Conservation (phyloP, 2,113 vertebrate species). For the Panurus biarmicus region DNA sequence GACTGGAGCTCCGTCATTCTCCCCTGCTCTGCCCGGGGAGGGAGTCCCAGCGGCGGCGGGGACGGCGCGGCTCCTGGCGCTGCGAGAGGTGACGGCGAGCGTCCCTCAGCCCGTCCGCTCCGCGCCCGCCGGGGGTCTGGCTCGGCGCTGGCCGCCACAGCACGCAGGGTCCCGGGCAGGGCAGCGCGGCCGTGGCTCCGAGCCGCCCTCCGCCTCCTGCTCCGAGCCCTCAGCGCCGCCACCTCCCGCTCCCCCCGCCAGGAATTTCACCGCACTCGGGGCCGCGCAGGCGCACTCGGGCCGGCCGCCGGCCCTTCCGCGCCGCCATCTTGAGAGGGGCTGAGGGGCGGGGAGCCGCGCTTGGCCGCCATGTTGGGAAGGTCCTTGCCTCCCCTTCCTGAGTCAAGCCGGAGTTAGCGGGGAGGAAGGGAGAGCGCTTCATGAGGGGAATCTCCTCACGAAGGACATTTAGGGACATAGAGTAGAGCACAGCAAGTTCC, state of each 20-base stretch:
- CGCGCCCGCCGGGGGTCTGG: not conserved
- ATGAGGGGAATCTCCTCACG: not conserved
- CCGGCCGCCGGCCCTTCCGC: not conserved
- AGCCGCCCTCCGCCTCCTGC: not conserved
- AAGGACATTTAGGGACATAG: too few species aligned
- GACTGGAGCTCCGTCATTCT: constrained; percentile 96
- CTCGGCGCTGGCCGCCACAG: constrained; percentile 9
- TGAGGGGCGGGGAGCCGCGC: not conserved
- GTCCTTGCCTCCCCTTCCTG: not conserved
- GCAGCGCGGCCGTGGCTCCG: constrained; percentile 22
- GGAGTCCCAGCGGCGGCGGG: constrained; percentile 32
- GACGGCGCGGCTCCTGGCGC: constrained; percentile 35
- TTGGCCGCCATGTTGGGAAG: constrained; percentile 65
- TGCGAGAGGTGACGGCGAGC: constrained; percentile 23
- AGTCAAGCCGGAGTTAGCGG: not conserved
- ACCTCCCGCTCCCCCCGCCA: constrained; percentile 16
- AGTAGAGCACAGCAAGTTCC: not conserved
- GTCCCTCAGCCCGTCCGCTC: not conserved
- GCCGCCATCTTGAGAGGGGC: constrained; percentile 39
- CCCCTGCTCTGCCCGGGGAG: constrained; percentile 26
- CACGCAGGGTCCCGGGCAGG: constrained; percentile 34
- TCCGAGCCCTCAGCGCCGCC: not conserved
- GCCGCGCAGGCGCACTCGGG: constrained; percentile 46
- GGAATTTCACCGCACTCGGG: constrained; percentile 54
- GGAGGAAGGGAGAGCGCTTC: too few species aligned